Evolutionary conservation across 2,797 vertebrate genomes (phyloP), one percentile per base, ranked within the genome.

Genomic region (Pempheris klunzingeri): DNA sequence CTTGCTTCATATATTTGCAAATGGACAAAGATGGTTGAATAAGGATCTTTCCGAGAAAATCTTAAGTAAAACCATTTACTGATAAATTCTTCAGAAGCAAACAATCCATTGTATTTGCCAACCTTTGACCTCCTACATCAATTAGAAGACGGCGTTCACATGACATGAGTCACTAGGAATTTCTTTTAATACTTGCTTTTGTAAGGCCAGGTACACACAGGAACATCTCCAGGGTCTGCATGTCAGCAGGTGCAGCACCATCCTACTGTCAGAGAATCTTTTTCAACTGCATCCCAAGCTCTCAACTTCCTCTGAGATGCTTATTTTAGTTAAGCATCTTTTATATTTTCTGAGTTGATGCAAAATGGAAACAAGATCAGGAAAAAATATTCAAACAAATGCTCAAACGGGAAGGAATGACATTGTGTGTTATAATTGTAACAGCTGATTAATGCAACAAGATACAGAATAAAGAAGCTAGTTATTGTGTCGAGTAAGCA

Each of bases 401-500:
- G 62, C 20, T 24, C 61, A 80, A 58, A 59, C 20, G 46, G 59
- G 14, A 28, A 28, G 30, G 18, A 47, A 49, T 12, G 41, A 13
- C 60, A 32, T 41, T 38, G 43, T 47, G 65, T 53, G 50, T 53
- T 59, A 53, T 53, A 26, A 57, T 32, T 70, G 44, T 50, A 30
- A 43, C 46, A 28, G 49, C 59, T 73, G 54, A 76, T 57, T 58
- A 65, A 66, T 72, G 52, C 36, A 24, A 47, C 41, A 41, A 28
- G 54, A 68, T 72, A 63, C 15, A 59, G 53, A 65, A n/a, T 0
- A 15, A 32, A 60, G 54, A 62, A 41, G 50, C 43, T 49, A 44
- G 66, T 66, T 77, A 50, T 36, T n/a, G 59, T 41, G 64, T 30
- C 22, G 20, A 24, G 54, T n/a, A 41, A 50, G 64, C 64, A 73